Evolutionary conservation across 2,113 vertebrate species (phyloP).

Genomic region (Pongo pygmaeus): DNA sequence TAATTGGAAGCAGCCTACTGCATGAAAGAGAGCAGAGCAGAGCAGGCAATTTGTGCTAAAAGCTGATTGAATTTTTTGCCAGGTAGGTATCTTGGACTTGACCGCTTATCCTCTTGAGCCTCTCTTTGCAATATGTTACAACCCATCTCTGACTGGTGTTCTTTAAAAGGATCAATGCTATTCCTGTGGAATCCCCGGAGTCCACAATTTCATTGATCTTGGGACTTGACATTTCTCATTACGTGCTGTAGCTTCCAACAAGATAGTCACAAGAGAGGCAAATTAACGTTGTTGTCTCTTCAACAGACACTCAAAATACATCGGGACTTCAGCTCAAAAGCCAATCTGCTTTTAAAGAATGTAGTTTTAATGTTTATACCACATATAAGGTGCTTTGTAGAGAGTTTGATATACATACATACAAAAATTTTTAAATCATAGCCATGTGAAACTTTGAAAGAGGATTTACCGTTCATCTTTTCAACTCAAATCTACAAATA

Average conservation of each 20-base stretch:
- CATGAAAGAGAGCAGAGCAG: slow-evolving; percentile 78
- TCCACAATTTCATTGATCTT: slow-evolving; percentile 90
- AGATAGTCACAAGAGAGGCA: slow-evolving; percentile 80
- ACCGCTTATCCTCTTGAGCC: slow-evolving; percentile 88
- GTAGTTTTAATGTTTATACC: slow-evolving; percentile 9
- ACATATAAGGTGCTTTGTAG: background rate
- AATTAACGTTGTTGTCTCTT: slow-evolving; percentile 78
- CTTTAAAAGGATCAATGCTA: slow-evolving; percentile 91
- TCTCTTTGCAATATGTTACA: slow-evolving; percentile 90
- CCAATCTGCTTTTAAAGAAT: slow-evolving; percentile 32
- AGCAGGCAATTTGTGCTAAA: slow-evolving; percentile 83
- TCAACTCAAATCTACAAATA: background rate
- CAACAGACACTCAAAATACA: slow-evolving; percentile 61
- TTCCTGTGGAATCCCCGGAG: slow-evolving; percentile 89
- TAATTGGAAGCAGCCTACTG: slow-evolving; percentile 90
- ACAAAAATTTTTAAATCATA: background rate
- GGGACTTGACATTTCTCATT: slow-evolving; percentile 90
- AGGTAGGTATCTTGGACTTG: slow-evolving; percentile 90
- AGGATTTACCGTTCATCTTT: background rate
- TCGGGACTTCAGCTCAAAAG: background rate
- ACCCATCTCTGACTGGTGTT: slow-evolving; percentile 88
- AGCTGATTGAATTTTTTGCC: slow-evolving; percentile 96
- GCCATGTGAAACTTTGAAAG: slow-evolving; percentile 2
- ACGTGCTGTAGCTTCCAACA: slow-evolving; percentile 82
- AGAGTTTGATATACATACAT: background rate